Base-by-base conservation (phyloP, 2,888 invertebrate genomes). In the Scotopteryx bipunctaria region DNA sequence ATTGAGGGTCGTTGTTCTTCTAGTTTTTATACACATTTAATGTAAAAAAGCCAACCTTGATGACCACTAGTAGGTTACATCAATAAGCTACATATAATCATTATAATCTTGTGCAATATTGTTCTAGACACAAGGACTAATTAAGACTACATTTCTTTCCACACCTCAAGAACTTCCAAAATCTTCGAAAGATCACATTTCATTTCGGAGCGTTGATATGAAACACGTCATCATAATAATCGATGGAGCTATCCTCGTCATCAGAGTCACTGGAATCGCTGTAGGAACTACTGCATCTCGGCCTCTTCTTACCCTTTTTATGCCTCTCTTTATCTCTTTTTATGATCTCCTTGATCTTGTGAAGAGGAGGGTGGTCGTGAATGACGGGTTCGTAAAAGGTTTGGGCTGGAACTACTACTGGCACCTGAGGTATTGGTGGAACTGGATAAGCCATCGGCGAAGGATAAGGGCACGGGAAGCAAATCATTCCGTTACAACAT, bases 351-450 rank as follows among this genome's bases (percentile, higher is more conserved):
- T 61, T 71, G 11, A 88, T 76, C 23, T 71, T 55, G 6, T 68
- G 31, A 0, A 77, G 29, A 0, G 85, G 78, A 0, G 88, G 88
- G 46, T 89, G 88, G 27, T 85, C 63, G 33, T 86, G 88, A 2
- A 68, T 55, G 2, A 87, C 84, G 0, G 78, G 81, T 48, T 87
- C 86, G 54, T 61, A 89, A 15, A 73, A 73, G 0, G 79, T 61
- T 15, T 59, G 72, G 23, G 70, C 79, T 3, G 78, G 83, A 0
- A 82, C 32, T 1, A 83, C 47, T 0, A 83, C 14, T 0, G 86
- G 79, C 1, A 57, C 32, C 38, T 59, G 43, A 0, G 65, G 65
- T 8, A 25, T 29, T 21, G n/a, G 29, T 32, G 35, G 36, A 11
- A 42, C n/a, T 15, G 47, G 31, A 31, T 52, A 46, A n/a, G 44